Evolutionary conservation across 2,888 invertebrate species (phyloP), one percentile per base, ranked within the genome.

Genomic region (Dusona sp.): DNA sequence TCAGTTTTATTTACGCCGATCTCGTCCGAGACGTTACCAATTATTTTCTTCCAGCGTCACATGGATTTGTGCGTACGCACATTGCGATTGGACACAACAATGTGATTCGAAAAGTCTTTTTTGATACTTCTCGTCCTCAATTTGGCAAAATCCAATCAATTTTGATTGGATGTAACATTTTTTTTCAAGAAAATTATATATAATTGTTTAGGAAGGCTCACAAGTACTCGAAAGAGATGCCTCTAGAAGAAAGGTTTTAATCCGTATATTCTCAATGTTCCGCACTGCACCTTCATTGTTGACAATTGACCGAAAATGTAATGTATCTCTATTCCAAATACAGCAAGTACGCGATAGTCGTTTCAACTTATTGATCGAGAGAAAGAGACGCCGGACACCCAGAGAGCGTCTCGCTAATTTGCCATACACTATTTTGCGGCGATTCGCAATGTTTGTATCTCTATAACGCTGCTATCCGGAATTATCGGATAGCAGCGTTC

Each of bases 291-390:
- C 16, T 57, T 57, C 25, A 61, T 33, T 7, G 61, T 61, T 22
- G 16, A 36, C 36, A 79, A 61, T 79, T 36, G n/a, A 57, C 36
- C 16, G 61, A 64, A 64, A 79, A 72, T 72, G 33, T 72, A 45
- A 42, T 33, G 42, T 45, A 75, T 29, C 2, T 70, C 42, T 79
- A 38, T 68, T 74, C 48, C 54, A 74, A 25, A 16, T 45, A 68
- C 57, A 74, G 65, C 48, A 36, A 67, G 33, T 36, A 68, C 48
- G 74, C 48, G 54, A 68, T n/a, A 67, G 57, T 38, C 64, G 84
- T 61, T 74, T 74, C 79, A 79, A 74, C 75, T 79, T 84, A 84
- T 84, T 79, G 84, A 84, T 84, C 84, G 84, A 64, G 65, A 22
- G 54, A 84, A 33, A 38, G 33, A 13, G 19, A 57, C 51, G 48